Percentiles rank a stretch among this genome's conserved stretches.
These are phyloP conservation scores for Plagodis pulveraria DNA, from an alignment of 2,888 invertebrate species.

Conservation along the genomic window DNA sequence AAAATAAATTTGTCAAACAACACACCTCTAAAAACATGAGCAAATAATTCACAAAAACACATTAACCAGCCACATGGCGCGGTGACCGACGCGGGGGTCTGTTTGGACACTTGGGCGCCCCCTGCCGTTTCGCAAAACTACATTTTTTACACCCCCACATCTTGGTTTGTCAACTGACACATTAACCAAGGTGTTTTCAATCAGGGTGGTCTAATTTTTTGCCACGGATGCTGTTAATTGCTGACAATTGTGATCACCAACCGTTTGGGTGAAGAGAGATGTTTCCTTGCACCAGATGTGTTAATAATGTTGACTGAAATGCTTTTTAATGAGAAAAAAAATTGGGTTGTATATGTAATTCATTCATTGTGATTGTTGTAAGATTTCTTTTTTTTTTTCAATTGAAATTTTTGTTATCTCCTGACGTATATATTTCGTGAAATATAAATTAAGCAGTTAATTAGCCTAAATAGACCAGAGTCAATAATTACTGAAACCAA, in stretches of 20 bases:
- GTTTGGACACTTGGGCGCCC: slow-evolving; percentile 76
- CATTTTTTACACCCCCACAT: slow-evolving; percentile 60
- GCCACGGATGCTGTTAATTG: slow-evolving; percentile 73
- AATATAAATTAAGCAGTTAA: too few species aligned
- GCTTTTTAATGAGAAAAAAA: slow-evolving; percentile 8
- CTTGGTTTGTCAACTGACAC: slow-evolving; percentile 79
- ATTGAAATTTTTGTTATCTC: too few species aligned
- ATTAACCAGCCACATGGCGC: slow-evolving; percentile 52
- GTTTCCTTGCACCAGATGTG: slow-evolving; percentile 74
- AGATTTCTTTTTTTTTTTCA: too few species aligned
- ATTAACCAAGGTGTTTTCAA: slow-evolving; percentile 79
- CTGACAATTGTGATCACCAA: slow-evolving; percentile 79
- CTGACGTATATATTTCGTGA: too few species aligned
- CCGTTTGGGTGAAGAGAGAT: slow-evolving; percentile 75
- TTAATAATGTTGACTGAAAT: slow-evolving; percentile 47
- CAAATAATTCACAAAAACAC: slow-evolving; percentile 12
- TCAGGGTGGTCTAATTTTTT: slow-evolving; percentile 77
- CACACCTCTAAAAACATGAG: too few species aligned
- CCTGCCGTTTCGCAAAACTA: slow-evolving; percentile 70
- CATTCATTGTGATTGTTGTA: neutral
- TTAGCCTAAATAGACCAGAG: too few species aligned
- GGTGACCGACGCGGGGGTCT: slow-evolving; percentile 64
- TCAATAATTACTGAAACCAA: too few species aligned
- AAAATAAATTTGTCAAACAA: too few species aligned
- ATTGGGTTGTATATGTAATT: neutral